Conservation (phyloP, 2,113 vertebrate species). For the Actenoides hombroni region DNA sequence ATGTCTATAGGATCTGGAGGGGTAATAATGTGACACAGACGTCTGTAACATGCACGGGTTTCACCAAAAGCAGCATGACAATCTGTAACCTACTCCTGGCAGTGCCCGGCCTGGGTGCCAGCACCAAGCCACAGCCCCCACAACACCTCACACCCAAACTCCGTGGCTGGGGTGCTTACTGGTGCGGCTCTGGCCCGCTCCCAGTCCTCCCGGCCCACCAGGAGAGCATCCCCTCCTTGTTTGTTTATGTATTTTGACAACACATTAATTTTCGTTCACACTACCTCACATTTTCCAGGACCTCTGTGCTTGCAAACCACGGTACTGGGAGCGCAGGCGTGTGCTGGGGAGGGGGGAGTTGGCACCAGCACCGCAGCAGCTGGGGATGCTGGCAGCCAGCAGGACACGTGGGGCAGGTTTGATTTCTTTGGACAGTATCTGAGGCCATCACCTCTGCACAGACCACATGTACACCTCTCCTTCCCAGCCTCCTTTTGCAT, state of each 20-base stretch:
- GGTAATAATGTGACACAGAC: background rate
- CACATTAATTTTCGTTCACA: background rate
- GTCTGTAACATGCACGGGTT: background rate
- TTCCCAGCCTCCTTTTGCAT: background rate
- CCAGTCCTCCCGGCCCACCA: background rate
- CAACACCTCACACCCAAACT: background rate
- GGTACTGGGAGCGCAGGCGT: accelerated
- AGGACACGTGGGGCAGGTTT: background rate
- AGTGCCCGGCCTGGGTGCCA: background rate
- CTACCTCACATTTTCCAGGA: background rate
- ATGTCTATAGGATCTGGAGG: background rate
- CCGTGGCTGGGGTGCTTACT: background rate
- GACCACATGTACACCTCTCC: accelerated
- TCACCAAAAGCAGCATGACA: background rate
- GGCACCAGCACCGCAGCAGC: background rate
- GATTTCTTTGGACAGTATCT: background rate
- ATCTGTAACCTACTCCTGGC: accelerated
- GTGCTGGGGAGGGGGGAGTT: background rate
- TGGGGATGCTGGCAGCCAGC: background rate
- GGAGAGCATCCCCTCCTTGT: background rate
- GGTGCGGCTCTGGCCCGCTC: background rate
- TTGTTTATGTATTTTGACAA: background rate
- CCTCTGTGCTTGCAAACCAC: background rate
- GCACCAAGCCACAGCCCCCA: background rate
- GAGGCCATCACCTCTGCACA: background rate